These are phyloP conservation scores for Apamea anceps DNA, from an alignment of 2,888 invertebrate species.

Conservation along the genomic window DNA sequence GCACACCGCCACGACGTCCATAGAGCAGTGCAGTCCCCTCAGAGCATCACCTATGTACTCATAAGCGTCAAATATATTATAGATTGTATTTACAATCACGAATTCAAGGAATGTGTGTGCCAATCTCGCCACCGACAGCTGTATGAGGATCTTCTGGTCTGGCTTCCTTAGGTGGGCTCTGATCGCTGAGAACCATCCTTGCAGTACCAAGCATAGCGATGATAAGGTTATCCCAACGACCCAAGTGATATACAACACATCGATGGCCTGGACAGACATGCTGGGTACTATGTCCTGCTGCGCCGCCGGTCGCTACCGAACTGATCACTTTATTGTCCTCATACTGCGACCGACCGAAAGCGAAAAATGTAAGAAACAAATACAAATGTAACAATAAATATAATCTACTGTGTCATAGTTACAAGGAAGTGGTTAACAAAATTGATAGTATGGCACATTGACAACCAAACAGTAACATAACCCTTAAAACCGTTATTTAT, in stretches of 20 bases:
- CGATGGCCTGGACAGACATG: slow-evolving; percentile 19
- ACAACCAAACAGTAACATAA: background rate
- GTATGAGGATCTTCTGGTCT: slow-evolving; percentile 77
- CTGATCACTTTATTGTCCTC: slow-evolving; percentile 7
- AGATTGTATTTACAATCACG: background rate
- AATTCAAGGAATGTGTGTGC: slow-evolving; percentile 73
- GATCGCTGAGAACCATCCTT: slow-evolving; percentile 69
- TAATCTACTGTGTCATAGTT: background rate
- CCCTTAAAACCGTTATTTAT: background rate
- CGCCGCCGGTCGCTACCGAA: background rate
- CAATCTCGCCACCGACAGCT: slow-evolving; percentile 76
- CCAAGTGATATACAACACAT: slow-evolving; percentile 65
- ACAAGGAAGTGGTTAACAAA: slow-evolving; percentile 1
- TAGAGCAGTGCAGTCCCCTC: slow-evolving; percentile 68
- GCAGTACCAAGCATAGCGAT: slow-evolving; percentile 67
- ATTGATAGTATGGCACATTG: background rate
- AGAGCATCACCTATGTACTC: background rate
- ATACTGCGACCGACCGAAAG: background rate
- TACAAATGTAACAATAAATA: background rate
- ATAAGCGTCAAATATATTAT: background rate
- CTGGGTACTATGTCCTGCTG: background rate
- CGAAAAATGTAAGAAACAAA: background rate
- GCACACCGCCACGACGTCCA: slow-evolving; percentile 74
- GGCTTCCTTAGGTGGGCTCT: slow-evolving; percentile 74
- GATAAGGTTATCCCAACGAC: slow-evolving; percentile 73